Evolutionary conservation across 2,888 invertebrate species (phyloP).

Genomic region (Masnerella sp.): DNA sequence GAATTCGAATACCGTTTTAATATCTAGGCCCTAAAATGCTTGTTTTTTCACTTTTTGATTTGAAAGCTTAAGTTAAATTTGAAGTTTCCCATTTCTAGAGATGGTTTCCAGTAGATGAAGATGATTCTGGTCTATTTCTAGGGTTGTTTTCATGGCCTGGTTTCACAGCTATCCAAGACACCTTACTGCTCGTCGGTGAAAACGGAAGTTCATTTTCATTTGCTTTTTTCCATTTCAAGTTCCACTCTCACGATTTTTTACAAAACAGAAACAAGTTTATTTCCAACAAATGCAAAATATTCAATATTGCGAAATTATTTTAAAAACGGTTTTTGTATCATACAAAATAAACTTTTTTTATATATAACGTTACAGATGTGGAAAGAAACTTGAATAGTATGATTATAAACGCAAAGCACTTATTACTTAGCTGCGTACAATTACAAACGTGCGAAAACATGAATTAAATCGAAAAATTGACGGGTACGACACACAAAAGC

Average conservation of each 20-base stretch:
- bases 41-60: constrained; percentile 27
- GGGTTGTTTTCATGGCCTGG: too few relatives aligned
- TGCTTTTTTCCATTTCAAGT: background rate
- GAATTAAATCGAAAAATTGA: constrained; percentile 17
- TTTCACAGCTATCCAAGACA: constrained; percentile 42
- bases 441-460: constrained; percentile 26
- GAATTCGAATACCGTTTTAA: constrained; percentile 17
- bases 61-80: constrained; percentile 9
- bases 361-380: too few relatives aligned
- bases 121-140: too few relatives aligned
- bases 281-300: constrained; percentile 22
- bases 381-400: too few relatives aligned
- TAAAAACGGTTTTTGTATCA: too few relatives aligned
- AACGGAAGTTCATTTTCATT: constrained; percentile 56
- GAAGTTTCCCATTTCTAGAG: background rate
- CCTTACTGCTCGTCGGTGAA: constrained; percentile 62
- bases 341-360: background rate
- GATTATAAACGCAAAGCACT: too few relatives aligned
- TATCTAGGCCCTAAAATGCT: constrained; percentile 37
- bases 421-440: constrained; percentile 10
- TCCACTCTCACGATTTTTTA: too few relatives aligned
- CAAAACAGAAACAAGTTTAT: constrained; percentile 5
- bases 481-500: constrained; percentile 17
- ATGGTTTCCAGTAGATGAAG: too few relatives aligned
- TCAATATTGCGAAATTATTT: too few relatives aligned